Base-by-base conservation (phyloP, 1,140 invertebrate genomes). In the Platyura marginata region DNA sequence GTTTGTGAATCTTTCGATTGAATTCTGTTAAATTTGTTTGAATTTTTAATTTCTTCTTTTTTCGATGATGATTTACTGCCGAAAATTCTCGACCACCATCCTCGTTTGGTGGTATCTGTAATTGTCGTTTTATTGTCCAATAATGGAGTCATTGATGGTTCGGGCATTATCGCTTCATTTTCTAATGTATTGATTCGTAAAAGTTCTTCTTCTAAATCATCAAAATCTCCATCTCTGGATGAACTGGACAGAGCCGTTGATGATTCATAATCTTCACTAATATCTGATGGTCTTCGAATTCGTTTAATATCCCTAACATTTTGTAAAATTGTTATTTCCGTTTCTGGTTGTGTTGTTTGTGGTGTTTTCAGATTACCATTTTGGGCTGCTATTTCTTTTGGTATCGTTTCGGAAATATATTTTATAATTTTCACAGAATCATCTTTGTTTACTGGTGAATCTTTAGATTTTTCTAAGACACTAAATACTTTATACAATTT, bases 221-320 rank as follows among this genome's bases (percentile, higher is more conserved):
- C 18, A 18, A 38, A 38, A 38, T 38, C 36, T 11, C 18, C 36
- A 20, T 6, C 36, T 18, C 36, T n/a, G 10, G 36, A 38, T 20
- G 36, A 38, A 15, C 19, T 21, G 3, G 38, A 40, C 10, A 21
- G 13, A 18, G 36, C 36, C n/a, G 38, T 40, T 22, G 38, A 40
- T 15, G 38, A 40, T 40, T 40, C 38, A 23, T 40, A 40, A 11
- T 38, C 36, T n/a, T 34, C 32, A 34, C 3, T 15, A 34, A n/a
- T n/a, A n/a, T n/a, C n/a, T n/a, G n/a, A n/a, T n/a, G n/a, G n/a
- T n/a, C n/a, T n/a, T n/a, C n/a, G n/a, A n/a, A n/a, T n/a, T n/a
- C n/a, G n/a, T n/a, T n/a, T n/a, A n/a, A n/a, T n/a, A 29, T 29
- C 25, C 6, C 25, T 8, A 8, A 29, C 25, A 29, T 29, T 29